Evolutionary conservation across 1,140 invertebrate species (phyloP), one percentile per base, ranked within the genome.

Genomic region (Zophobas morio): DNA sequence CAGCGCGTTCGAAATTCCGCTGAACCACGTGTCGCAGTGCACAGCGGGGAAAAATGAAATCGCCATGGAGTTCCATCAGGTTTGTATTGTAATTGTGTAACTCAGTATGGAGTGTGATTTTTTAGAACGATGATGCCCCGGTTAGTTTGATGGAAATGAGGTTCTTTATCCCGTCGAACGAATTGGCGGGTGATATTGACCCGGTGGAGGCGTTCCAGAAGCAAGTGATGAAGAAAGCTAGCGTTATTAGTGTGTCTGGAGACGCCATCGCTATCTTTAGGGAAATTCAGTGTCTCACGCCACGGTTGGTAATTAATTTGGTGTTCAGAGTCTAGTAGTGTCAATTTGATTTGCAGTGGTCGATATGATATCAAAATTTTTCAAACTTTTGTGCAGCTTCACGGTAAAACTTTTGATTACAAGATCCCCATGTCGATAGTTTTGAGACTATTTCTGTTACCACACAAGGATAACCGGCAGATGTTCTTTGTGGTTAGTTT

Each of bases 391-490:
- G 95, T 99, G 84, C 98, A 99, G 89, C 92, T 99, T 70, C 99
- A 99, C 86, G 99, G 99, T 88, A 99, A 99, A 92, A 99, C 99
- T 0, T 99, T 99, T 86, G 98, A 99, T 89, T 99, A 99, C 88
- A 99, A 99, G 88, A 99, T 99, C 81, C 97, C 98, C 0, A 96
- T 98, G 91, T 96, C 96, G 0, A 98, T 97, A 0, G 97, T 99
- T 6, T 88, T 98, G 4, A 91, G 99, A 34, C 86, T 99, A 3
- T 99, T 99, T 84, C 89, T 99, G 34, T 88, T 99, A 57, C 98
- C 98, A 0, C 98, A 99, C 85, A 99, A 98, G 86, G 98, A 99
- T 88, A 94, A 93, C n/a, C 88, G 99, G 3, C 98, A 99, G 87
- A 98, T 98, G 90, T 99, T 97, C 87, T 99, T 99, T 88, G 98